These are phyloP conservation scores for Etheostoma perlongum DNA, from an alignment of 2,797 vertebrate genomes.

Conservation along the genomic window DNA sequence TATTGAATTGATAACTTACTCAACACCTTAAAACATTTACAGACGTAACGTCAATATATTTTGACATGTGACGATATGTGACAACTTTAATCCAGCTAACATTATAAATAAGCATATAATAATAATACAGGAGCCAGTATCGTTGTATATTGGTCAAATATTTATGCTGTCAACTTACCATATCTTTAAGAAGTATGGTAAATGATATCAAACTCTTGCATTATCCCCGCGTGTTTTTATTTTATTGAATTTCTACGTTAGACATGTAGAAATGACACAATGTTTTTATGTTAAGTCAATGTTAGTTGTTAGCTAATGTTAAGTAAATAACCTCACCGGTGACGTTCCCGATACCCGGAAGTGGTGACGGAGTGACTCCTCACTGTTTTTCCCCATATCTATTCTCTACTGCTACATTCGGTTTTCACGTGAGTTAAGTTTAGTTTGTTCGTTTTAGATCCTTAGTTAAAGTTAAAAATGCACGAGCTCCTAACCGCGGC, in stretches of 20 bases:
- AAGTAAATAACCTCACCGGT: not conserved
- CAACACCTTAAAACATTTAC: no score
- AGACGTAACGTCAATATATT: no score
- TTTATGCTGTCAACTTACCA: not conserved
- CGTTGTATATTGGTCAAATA: not conserved
- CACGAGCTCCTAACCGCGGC: accelerated
- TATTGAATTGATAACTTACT: not conserved
- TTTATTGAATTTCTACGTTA: not conserved
- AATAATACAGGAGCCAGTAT: not conserved
- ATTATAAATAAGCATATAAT: accelerated
- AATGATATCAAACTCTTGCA: not conserved
- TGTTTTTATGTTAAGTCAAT: no score
- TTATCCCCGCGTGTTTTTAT: not conserved
- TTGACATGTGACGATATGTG: not conserved
- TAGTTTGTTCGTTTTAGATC: conserved; percentile 5
- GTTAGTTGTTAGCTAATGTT: no score
- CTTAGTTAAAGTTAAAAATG: conserved; percentile 4
- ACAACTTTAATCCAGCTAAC: not conserved
- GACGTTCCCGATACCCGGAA: conserved; percentile 30
- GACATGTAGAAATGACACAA: not conserved
- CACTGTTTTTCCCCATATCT: accelerated
- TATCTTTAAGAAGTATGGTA: not conserved
- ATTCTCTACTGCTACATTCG: conserved; percentile 12
- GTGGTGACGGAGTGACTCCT: conserved; percentile 48
- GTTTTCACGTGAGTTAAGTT: conserved; percentile 79